Base-by-base conservation (phyloP, 2,888 invertebrate genomes). In the Chalcosyrphus nemorum region DNA sequence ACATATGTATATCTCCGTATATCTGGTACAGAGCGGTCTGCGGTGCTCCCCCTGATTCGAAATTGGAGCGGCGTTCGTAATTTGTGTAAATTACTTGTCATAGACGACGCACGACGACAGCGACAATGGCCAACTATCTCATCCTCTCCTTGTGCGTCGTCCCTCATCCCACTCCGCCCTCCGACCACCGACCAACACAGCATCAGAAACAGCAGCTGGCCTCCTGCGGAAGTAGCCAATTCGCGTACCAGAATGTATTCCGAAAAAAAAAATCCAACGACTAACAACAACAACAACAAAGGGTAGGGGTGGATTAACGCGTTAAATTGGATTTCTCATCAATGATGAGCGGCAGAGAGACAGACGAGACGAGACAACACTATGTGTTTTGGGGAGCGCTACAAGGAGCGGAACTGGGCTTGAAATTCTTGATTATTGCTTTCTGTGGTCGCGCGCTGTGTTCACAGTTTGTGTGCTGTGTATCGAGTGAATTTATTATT, bases 11-110 rank as follows among this genome's bases (percentile, higher is more conserved):
- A 35, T n/a, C 35, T 9, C 24, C 17, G n/a, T n/a, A n/a, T n/a
- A n/a, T 56, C 38, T 15, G 21, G 17, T 54, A 15, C 19, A 9
- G n/a, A n/a, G 35, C 52, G 76, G 70, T 71, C 27, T 72, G 61
- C 35, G 77, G 72, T 76, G 4, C 17, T 43, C 50, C 29, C 43
- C 38, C 38, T 47, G 35, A 76, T 75, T 52, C 54, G 61, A 81
- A 85, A 80, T 71, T 81, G 85, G 75, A 80, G 70, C 85, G 81
- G 80, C 84, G 81, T 74, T 75, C 75, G 81, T 85, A 85, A 85
- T 85, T 85, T 81, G 85, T 81, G 85, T 85, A 85, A 85, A 85
- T 85, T 85, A 85, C 75, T 85, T 85, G 76, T 85, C 85, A 85
- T 85, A 85, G 85, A 71, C 81, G 70, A 80, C 75, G 52, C 80